These are phyloP conservation scores for Rana temporaria DNA, from an alignment of 2,113 vertebrate genomes.

Conservation along the genomic window DNA sequence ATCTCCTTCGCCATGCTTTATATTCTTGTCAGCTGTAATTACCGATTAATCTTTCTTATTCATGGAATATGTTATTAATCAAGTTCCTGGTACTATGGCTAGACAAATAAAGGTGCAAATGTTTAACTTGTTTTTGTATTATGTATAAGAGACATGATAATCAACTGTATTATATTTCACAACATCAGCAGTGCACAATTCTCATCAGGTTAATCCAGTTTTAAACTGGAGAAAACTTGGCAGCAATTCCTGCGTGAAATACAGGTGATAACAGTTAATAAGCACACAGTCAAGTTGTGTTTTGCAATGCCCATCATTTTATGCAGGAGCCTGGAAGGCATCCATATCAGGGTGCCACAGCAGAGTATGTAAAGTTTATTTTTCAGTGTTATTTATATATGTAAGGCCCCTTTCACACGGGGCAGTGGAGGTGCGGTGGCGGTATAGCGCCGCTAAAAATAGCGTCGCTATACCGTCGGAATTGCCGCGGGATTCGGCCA, in stretches of 20 bases:
- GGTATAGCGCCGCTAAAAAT: too few species aligned
- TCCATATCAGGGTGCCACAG: neutral
- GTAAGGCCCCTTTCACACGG: too few species aligned
- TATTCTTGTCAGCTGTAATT: conserved; percentile 10
- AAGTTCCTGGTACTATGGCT: conserved; percentile 26
- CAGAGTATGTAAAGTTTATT: neutral
- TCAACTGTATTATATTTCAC: conserved; percentile 50
- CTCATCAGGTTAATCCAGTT: conserved; percentile 39
- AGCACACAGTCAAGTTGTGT: neutral
- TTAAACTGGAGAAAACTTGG: neutral
- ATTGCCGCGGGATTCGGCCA: too few species aligned
- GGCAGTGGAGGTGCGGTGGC: too few species aligned
- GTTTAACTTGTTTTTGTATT: conserved; percentile 36
- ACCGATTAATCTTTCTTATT: neutral
- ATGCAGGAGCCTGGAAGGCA: neutral
- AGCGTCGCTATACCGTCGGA: too few species aligned
- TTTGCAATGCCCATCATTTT: neutral
- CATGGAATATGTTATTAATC: neutral
- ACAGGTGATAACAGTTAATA: neutral
- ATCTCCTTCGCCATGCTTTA: neutral
- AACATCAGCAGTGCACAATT: conserved; percentile 27
- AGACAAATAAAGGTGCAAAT: conserved; percentile 47
- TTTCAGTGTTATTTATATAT: neutral
- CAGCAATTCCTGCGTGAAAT: neutral
- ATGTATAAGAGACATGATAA: conserved; percentile 29